Conservation (phyloP, 2,113 vertebrate species). For the Spizaetus ornatus region DNA sequence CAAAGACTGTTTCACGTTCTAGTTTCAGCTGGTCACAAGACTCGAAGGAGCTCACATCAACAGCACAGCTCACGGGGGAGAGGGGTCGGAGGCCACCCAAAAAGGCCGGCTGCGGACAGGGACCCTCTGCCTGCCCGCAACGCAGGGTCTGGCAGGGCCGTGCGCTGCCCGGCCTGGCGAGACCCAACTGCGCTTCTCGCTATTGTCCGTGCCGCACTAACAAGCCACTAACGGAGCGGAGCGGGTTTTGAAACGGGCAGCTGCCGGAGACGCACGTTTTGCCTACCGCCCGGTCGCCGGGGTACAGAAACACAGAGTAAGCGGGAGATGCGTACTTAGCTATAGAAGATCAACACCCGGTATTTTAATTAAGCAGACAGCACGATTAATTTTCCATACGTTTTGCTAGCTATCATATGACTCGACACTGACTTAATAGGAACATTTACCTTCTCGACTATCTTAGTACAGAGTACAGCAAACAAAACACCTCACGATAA, state of each 20-base stretch:
- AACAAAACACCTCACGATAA: constrained; percentile 40
- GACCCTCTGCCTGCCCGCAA: not conserved
- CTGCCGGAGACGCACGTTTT: rapidly evolving
- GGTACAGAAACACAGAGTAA: not conserved
- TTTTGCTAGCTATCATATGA: constrained; percentile 41
- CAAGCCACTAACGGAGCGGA: rapidly evolving
- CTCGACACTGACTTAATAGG: constrained; percentile 34
- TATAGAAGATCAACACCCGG: not conserved
- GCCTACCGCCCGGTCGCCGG: not conserved
- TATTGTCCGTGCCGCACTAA: rapidly evolving
- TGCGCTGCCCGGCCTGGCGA: not conserved
- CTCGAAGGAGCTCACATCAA: not conserved
- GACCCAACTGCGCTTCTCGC: rapidly evolving
- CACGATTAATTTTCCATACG: not conserved
- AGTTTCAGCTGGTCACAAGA: not conserved
- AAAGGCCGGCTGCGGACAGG: not conserved
- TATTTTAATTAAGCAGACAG: constrained; percentile 32
- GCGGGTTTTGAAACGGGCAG: not conserved
- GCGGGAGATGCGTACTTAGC: not conserved
- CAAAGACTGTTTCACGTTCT: not conserved
- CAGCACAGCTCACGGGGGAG: not conserved
- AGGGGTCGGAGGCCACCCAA: not conserved
- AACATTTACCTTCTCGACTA: constrained; percentile 31
- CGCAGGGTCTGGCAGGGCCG: not conserved
- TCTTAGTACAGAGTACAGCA: constrained; percentile 17